Conservation (phyloP, 2,113 vertebrate genomes). For the Plecotus auritus region DNA sequence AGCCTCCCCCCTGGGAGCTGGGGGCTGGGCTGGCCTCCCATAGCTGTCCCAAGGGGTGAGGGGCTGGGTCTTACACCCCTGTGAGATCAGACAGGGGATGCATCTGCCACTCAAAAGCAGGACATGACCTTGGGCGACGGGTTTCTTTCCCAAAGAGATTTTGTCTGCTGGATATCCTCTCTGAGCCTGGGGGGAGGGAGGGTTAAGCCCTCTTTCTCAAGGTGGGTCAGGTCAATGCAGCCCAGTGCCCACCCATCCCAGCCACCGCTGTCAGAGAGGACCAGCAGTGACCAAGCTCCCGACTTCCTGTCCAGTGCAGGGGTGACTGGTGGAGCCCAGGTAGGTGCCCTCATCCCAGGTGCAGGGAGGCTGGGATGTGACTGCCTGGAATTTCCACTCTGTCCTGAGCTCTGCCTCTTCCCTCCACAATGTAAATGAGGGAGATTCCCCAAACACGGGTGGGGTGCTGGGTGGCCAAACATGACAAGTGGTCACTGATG, state of each 20-base stretch:
- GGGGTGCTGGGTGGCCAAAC: rapidly evolving
- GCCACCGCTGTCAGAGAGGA: not conserved
- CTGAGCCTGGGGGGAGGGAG: rapidly evolving
- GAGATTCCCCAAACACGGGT: not conserved
- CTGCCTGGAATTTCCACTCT: not conserved
- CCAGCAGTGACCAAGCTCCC: not conserved
- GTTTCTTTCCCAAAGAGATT: not conserved
- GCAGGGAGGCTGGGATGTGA: not conserved
- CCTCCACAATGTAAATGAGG: not conserved
- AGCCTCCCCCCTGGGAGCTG: not conserved
- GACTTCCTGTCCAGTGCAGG: rapidly evolving
- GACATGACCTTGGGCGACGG: not conserved
- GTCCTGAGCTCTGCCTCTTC: not conserved
- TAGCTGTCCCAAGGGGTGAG: not conserved
- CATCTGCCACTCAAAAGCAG: not conserved
- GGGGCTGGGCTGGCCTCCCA: not conserved
- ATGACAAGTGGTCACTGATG: not conserved
- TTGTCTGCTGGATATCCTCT: not conserved
- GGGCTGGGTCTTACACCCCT: not conserved
- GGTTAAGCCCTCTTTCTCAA: not conserved
- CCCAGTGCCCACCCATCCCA: not conserved
- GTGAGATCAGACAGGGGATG: not conserved
- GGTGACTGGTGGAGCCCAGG: not conserved
- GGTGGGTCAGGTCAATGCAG: not conserved
- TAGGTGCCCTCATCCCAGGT: rapidly evolving